phyloP scores from a whole-genome alignment of 2,888 invertebrate species.

The Archips xylosteana region DNA sequence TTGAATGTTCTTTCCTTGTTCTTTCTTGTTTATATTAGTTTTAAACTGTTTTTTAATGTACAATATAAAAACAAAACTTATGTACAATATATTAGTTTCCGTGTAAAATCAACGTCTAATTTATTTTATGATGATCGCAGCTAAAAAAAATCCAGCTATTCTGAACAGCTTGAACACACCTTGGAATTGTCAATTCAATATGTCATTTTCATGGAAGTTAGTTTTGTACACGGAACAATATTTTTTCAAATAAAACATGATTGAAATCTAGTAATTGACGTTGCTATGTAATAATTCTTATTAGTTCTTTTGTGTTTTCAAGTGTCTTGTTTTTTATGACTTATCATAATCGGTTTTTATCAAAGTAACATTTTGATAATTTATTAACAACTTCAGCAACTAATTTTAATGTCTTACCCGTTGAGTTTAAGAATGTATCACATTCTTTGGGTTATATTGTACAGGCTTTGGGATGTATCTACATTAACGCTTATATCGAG shows the following conservation, averaged over 20 bases:
- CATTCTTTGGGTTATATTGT: slow-evolving; percentile 82
- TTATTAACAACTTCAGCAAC: background rate
- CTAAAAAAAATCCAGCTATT: background rate
- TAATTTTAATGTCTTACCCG: slow-evolving; percentile 29
- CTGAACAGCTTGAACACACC: background rate
- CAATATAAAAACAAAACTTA: too few relatives aligned
- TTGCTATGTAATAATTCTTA: background rate
- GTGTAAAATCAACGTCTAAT: too few relatives aligned
- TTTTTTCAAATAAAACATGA: slow-evolving; percentile 1
- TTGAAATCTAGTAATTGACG: background rate
- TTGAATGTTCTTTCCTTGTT: too few relatives aligned
- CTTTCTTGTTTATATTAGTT: too few relatives aligned
- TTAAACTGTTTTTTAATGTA: too few relatives aligned
- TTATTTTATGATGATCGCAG: too few relatives aligned
- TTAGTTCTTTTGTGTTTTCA: slow-evolving; percentile 2
- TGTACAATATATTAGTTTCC: too few relatives aligned
- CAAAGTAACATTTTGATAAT: background rate
- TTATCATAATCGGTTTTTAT: background rate
- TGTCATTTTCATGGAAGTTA: slow-evolving; percentile 3
- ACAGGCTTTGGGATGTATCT: slow-evolving; percentile 92
- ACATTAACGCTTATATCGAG: slow-evolving; percentile 90
- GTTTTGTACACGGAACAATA: slow-evolving; percentile 8
- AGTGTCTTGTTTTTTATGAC: background rate
- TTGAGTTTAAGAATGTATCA: slow-evolving; percentile 64
- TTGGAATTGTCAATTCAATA: background rate